phyloP scores from a whole-genome alignment of 2,797 vertebrate species.

The Fringilla coelebs region DNA sequence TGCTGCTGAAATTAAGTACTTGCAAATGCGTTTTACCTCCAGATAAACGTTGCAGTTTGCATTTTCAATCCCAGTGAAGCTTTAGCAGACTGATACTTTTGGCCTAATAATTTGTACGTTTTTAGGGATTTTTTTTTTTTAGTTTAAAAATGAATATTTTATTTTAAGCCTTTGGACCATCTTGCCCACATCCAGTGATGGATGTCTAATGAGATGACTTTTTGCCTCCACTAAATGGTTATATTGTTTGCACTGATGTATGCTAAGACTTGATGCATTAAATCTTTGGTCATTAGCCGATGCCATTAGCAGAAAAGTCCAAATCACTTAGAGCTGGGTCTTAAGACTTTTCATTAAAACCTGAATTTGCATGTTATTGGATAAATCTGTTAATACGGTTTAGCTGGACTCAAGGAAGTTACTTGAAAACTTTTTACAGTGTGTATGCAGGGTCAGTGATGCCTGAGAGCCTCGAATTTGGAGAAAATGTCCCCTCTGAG shows the following conservation, averaged over 20 bases:
- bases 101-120: slow-evolving; percentile 43
- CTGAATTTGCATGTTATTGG: slow-evolving; percentile 64
- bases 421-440: slow-evolving; percentile 17
- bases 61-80: slow-evolving; percentile 41
- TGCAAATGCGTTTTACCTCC: slow-evolving; percentile 61
- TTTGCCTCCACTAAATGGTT: slow-evolving; percentile 37
- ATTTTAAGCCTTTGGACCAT: slow-evolving; percentile 56
- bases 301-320: slow-evolving; percentile 63
- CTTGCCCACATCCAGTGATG: slow-evolving; percentile 31
- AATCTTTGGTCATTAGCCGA: slow-evolving; percentile 66
- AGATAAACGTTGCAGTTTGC: slow-evolving; percentile 49
- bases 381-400: slow-evolving; percentile 66
- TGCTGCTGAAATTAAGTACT: slow-evolving; percentile 50
- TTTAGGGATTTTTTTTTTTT: slow-evolving; percentile 1
- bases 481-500: background rate
- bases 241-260: slow-evolving; percentile 46
- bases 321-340: slow-evolving; percentile 62
- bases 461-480: background rate
- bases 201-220: slow-evolving; percentile 62
- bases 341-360: slow-evolving; percentile 63
- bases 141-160: slow-evolving; percentile 57
- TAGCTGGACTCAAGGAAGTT: slow-evolving; percentile 48
- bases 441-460: accelerated
- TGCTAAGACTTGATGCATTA: slow-evolving; percentile 56
- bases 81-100: slow-evolving; percentile 50